Percentiles rank a stretch among this genome's conserved stretches.
Conservation (phyloP, 2,113 vertebrate genomes). For the Misgurnus anguillicaudatus region DNA sequence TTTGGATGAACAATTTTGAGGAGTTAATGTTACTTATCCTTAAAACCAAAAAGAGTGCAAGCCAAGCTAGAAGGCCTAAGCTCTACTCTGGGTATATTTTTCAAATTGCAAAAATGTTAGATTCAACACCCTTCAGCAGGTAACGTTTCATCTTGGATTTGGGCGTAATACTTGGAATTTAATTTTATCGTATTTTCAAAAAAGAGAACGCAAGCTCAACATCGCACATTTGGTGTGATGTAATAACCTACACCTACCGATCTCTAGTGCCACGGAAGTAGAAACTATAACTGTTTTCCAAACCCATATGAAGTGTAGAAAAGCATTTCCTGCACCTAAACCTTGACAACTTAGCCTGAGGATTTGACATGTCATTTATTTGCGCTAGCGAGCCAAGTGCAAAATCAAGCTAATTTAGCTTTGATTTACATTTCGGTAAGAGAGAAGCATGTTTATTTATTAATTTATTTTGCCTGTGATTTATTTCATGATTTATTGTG, state of each 20-base stretch:
- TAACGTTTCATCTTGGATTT: not conserved
- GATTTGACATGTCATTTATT: slow-evolving; percentile 8
- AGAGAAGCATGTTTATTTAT: not conserved
- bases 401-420: slow-evolving; percentile 14
- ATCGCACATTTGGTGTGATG: not conserved
- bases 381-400: not conserved
- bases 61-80: not conserved
- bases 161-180: not conserved
- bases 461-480: not conserved
- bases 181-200: not conserved
- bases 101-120: not conserved
- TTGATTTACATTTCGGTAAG: slow-evolving; percentile 7
- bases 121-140: not conserved
- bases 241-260: slow-evolving; percentile 9
- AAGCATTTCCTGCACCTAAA: not conserved
- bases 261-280: slow-evolving; percentile 1
- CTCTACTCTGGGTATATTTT: not conserved
- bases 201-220: not conserved
- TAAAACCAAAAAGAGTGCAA: not conserved
- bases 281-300: not conserved
- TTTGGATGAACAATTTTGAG: slow-evolving; percentile 19
- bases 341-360: slow-evolving; percentile 14
- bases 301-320: slow-evolving; percentile 8
- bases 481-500: slow-evolving; percentile 7
- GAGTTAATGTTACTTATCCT: slow-evolving; percentile 10